Evolutionary conservation across 2,888 invertebrate genomes (phyloP), one percentile per base, ranked within the genome.

Genomic region (Proisotoma minuta): DNA sequence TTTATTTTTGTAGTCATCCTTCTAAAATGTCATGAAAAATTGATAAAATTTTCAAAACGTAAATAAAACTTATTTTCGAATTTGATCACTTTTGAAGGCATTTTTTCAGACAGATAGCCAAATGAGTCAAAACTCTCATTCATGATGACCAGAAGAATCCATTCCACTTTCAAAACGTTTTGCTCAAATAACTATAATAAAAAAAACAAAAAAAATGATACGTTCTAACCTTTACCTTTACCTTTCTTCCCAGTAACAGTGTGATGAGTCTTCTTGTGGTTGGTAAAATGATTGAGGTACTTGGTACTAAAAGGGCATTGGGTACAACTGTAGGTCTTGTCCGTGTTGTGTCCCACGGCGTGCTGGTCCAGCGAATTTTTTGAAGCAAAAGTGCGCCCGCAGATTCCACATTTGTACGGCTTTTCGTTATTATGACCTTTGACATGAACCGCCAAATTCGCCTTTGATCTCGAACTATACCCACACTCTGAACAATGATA

Each of bases 271-370:
- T 85, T 78, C 72, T 83, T 83, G 75, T 86, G 86, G 15, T 84
- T 81, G 50, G 84, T 82, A 75, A 86, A 80, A 75, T 86, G 84
- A 70, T 84, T 84, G 68, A 84, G 80, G 75, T 83, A 85, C 75
- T 85, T 85, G 39, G 85, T 85, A 63, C 83, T 81, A 75, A 85
- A 87, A 8, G 84, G 84, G 77, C 86, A 87, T n/a, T 81, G 79
- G 66, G 85, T 85, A 75, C 86, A 87, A 1, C 82, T 78, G 69
- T 82, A 81, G n/a, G 81, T 82, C 66, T 84, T 81, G 62, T 81
- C 81, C 50, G 80, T 77, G 47, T 79, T 79, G 74, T 84, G 84
- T 1, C 79, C 81, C 47, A 81, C 78, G 74, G 81, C 76, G 75
- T 85, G 85, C 60, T 82, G 82, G 68, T 84, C 83, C 61, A 85